Conservation (phyloP, 2,888 invertebrate species). For the Caenorhabditis panamensis region DNA sequence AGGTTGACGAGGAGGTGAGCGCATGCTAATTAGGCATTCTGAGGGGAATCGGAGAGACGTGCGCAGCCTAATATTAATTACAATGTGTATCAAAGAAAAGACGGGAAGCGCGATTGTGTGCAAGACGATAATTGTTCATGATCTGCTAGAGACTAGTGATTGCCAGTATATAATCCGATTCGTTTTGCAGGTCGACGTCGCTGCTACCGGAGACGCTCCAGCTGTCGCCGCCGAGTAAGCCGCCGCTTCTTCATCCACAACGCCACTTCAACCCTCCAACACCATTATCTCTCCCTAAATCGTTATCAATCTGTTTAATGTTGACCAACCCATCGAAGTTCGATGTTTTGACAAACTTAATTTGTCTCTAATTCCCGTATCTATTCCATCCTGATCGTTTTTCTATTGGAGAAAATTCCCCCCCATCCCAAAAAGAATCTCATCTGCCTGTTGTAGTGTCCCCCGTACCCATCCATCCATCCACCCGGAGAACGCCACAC, state of each 20-base stretch:
- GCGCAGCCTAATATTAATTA: conserved; percentile 19
- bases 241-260: neutral
- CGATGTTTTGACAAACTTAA: conserved; percentile 24
- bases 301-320: conserved; percentile 23
- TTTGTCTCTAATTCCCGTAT: conserved; percentile 32
- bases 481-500: neutral
- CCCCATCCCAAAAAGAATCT: conserved; percentile 46
- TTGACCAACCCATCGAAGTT: conserved; percentile 43
- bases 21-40: conserved; percentile 13
- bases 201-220: conserved; percentile 50
- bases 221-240: conserved; percentile 56
- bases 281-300: neutral
- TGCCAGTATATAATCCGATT: conserved; percentile 20
- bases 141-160: conserved; percentile 15
- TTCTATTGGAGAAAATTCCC: conserved; percentile 33
- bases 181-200: conserved; percentile 40
- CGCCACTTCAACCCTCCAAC: conserved; percentile 31
- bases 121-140: conserved; percentile 32
- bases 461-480: conserved; percentile 1
- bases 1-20: conserved; percentile 66
- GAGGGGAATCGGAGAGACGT: neutral
- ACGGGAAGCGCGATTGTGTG: conserved; percentile 1
- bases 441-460: conserved; percentile 39
- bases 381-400: conserved; percentile 15
- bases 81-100: neutral